Evolutionary conservation across 2,888 invertebrate genomes (phyloP), one percentile per base, ranked within the genome.

Genomic region (Harpalus rufipes): DNA sequence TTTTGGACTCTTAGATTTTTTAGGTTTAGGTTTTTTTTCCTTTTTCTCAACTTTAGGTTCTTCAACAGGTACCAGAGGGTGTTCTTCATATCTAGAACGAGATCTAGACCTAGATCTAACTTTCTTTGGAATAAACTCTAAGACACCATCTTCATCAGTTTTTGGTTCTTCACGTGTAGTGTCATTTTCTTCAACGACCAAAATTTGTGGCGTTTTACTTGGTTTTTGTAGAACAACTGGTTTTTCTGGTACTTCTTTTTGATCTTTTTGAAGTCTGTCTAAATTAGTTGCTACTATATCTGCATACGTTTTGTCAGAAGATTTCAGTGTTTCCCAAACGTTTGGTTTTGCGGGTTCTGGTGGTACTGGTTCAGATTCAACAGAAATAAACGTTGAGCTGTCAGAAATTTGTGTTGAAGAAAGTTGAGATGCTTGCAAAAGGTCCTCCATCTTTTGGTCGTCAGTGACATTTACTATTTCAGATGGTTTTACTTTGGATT

Each of bases 61-160:
- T 1, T 56, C 59, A 12, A 14, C 79, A 59, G 59, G 1, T 32
- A 44, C 18, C 16, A 21, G 3, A n/a, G 78, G 25, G 58, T 61
- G 44, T 44, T 65, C 65, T 44, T 74, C 44, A 18, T 72, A 56
- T 32, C 78, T 25, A n/a, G 81, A 56, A 12, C 56, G 56, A 68
- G 81, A 81, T 81, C 81, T 81, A 68, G 81, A 81, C 12, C 81
- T 12, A n/a, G 81, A 68, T 81, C 81, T 81, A n/a, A 14, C 6
- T 51, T 81, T 81, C 56, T 72, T 65, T 32, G 81, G 58, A 68
- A 81, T 18, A 21, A 83, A 59, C 61, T 74, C 83, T 14, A 76
- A 41, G 41, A 83, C 76, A 41, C 83, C 83, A 21, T 83, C 83
- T 7, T 74, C 83, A 76, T 83, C 83, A 41, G 44, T 7, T 18